These are phyloP conservation scores for Marasmarcha lunaedactyla DNA, from an alignment of 2,888 invertebrate species.

Conservation along the genomic window DNA sequence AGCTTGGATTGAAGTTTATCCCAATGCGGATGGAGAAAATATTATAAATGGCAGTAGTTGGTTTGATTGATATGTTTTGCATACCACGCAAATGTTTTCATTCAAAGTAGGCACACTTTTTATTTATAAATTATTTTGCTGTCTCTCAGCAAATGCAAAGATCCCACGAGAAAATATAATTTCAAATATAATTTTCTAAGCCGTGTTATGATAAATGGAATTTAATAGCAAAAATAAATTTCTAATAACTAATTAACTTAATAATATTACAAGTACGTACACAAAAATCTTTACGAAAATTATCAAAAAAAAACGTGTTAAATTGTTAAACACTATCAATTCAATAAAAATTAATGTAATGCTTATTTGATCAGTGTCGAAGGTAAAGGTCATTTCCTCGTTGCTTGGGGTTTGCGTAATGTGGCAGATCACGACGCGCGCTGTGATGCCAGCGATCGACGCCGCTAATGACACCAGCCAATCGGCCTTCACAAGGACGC, in stretches of 20 bases:
- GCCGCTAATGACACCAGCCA: constrained; percentile 19
- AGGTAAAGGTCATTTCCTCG: constrained; percentile 63
- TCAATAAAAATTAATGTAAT: constrained; percentile 31
- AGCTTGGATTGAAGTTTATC: neutral
- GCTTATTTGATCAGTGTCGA: constrained; percentile 52
- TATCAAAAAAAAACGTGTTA: constrained; percentile 9
- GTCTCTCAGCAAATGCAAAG: too few relatives aligned
- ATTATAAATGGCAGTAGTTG: neutral
- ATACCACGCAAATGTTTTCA: too few relatives aligned
- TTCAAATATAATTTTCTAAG: too few relatives aligned
- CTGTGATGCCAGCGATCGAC: neutral
- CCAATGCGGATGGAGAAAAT: neutral
- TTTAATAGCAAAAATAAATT: too few relatives aligned
- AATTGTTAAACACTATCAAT: constrained; percentile 37
- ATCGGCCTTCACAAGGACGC: constrained; percentile 60
- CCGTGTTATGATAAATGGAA: too few relatives aligned
- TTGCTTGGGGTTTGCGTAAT: constrained; percentile 41
- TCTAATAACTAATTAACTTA: too few relatives aligned
- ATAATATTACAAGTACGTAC: too few relatives aligned
- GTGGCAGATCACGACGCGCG: constrained; percentile 2
- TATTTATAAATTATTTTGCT: too few relatives aligned
- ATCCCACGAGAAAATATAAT: too few relatives aligned
- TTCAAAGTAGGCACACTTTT: too few relatives aligned
- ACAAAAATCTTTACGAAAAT: too few relatives aligned
- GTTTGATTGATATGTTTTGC: neutral